Conservation (phyloP, 2,888 invertebrate species). For the Rhamphomyia laevipes region DNA sequence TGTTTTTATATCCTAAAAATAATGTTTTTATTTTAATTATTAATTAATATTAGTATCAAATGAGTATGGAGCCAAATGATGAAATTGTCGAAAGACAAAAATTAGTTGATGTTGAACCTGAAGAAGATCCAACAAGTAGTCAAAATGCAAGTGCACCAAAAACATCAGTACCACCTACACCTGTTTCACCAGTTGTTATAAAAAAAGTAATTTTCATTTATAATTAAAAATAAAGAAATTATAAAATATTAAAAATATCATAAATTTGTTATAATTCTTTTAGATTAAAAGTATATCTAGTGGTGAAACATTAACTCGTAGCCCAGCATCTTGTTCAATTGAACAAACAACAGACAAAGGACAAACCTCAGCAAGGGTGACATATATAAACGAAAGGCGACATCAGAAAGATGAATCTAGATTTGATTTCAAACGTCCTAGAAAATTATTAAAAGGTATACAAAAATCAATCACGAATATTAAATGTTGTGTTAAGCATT, state of each 20-base stretch:
- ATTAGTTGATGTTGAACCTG: conserved; percentile 35
- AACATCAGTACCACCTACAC: conserved; percentile 27
- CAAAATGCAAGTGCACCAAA: conserved; percentile 23
- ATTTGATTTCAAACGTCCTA: conserved; percentile 34
- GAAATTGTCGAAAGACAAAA: conserved; percentile 38
- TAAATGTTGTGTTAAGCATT: too few species aligned
- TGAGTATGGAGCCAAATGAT: conserved; percentile 35
- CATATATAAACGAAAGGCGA: conserved; percentile 35
- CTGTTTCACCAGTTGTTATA: conserved; percentile 32
- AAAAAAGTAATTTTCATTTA: conserved; percentile 23
- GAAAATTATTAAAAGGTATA: conserved; percentile 36
- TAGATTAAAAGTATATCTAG: conserved; percentile 36
- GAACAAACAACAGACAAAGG: conserved; percentile 34
- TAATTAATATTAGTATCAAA: too few species aligned
- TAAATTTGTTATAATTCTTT: too few species aligned
- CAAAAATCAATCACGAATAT: background rate
- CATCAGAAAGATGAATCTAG: conserved; percentile 30
- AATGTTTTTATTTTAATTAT: too few species aligned
- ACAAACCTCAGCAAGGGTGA: conserved; percentile 30
- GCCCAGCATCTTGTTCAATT: conserved; percentile 35
- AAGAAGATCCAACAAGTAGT: conserved; percentile 24
- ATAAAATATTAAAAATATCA: too few species aligned
- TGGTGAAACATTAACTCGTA: conserved; percentile 28
- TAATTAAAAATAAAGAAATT: background rate
- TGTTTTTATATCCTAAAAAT: too few species aligned